Evolutionary conservation across 64 coral and sea anemone genomes (phyloP), one percentile per base, ranked within the genome.

Genomic region (Porites lutea): DNA sequence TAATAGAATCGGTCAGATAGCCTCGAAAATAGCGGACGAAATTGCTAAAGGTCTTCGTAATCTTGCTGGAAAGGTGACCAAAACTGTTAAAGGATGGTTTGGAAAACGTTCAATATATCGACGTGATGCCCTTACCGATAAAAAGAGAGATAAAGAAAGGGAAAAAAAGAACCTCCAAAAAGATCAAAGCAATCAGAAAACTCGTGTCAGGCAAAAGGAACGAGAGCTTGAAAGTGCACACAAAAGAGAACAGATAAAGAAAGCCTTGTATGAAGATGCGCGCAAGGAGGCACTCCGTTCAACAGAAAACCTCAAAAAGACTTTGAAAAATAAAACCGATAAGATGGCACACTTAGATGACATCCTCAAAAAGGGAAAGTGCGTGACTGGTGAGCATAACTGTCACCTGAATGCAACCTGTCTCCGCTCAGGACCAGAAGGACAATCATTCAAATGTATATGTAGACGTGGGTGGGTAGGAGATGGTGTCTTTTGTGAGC

Each of bases 381-480:
- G 93, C 67, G 60, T 83, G 19, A 94, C 79, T 8, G 87, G 93
- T 2, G 93, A 94, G 70, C 89, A 94, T 49, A 78, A 90, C 52
- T 94, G 93, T 90, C 93, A 94, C 52, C 87, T 87, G 0, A 84
- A 94, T 51, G 93, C 93, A 10, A 94, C 87, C 2, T 94, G 93
- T 14, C 50, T 94, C 75, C 77, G 79, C 44, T 75, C 68, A 13
- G 93, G 87, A 68, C 18, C 62, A 64, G 69, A 90, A 1, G 93
- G 93, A 1, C 87, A 94, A 18, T 94, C 87, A 16, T 94, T 94
- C 22, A 70, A 64, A 60, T 94, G 93, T 71, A 18, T 75, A 1
- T 94, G 93, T 19, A 94, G 58, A 65, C 67, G 87, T 59, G 93
- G 93, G 19, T 94, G 93, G 93, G 14, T 67, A 18, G 93, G 93